A percentile compares a stretch with the other conserved stretches of the same genome.
Conservation (phyloP, 92 coral and sea anemone species). For the Bergia puertoricense region DNA sequence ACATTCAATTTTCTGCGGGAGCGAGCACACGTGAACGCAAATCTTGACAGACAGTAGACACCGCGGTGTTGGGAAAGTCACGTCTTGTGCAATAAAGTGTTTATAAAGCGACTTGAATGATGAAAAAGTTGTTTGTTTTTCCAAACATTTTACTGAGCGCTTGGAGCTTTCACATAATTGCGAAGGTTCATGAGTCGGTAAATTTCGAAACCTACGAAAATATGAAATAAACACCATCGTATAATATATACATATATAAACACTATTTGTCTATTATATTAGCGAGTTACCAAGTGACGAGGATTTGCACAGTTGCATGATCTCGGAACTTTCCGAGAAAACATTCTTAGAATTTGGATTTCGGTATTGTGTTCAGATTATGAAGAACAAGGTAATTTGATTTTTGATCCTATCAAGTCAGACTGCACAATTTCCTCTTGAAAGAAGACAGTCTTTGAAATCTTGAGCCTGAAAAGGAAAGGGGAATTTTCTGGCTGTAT, state of each 20-base stretch:
- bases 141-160: neutral
- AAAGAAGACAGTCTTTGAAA: neutral
- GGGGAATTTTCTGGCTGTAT: neutral
- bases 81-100: conserved; percentile 7
- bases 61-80: neutral
- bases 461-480: too few species aligned
- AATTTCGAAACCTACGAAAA: neutral
- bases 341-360: neutral
- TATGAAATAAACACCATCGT: too few species aligned
- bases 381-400: neutral
- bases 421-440: neutral
- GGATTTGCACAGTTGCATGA: neutral
- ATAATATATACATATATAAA: too few species aligned
- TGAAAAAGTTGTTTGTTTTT: too few species aligned
- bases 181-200: neutral
- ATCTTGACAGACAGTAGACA: conserved; percentile 6
- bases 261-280: too few species aligned
- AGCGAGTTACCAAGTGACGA: neutral
- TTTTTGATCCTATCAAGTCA: too few species aligned
- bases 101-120: neutral
- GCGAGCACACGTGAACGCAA: neutral
- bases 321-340: neutral
- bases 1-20: conserved; percentile 16
- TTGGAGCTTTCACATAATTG: neutral
- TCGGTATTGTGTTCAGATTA: neutral